Evolutionary conservation across 1,140 invertebrate genomes (phyloP).

Genomic region (Phortica variegata): DNA sequence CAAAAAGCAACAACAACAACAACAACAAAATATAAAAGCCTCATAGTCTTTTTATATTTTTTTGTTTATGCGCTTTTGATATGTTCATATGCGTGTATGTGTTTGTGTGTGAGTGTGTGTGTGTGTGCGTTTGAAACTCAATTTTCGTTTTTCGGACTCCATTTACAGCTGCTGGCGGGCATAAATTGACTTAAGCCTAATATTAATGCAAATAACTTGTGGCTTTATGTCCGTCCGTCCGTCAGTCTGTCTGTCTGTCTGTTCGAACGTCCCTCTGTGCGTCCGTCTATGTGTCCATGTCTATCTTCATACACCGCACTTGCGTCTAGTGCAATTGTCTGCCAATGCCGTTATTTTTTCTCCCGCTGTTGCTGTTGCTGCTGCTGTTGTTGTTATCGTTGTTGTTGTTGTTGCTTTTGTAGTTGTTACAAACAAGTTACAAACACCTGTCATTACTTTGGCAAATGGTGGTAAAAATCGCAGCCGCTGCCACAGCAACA

Average conservation of each 20-base stretch:
- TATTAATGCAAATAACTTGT: slow-evolving; percentile 53
- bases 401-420: not conserved
- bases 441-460: slow-evolving; percentile 53
- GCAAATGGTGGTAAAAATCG: slow-evolving; percentile 30
- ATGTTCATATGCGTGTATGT: not conserved
- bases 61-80: not conserved
- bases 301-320: slow-evolving; percentile 4
- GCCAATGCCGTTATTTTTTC: slow-evolving; percentile 24
- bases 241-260: not conserved
- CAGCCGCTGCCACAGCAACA: slow-evolving; percentile 4
- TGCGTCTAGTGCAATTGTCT: slow-evolving; percentile 34
- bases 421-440: slow-evolving; percentile 42
- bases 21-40: slow-evolving; percentile 8
- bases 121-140: slow-evolving; percentile 4
- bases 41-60: slow-evolving; percentile 9
- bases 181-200: slow-evolving; percentile 49
- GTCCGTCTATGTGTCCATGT: slow-evolving; percentile 36
- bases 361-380: slow-evolving; percentile 1
- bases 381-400: not conserved
- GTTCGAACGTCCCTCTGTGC: slow-evolving; percentile 2
- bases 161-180: slow-evolving; percentile 35
- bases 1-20: slow-evolving; percentile 8
- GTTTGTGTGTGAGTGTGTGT: slow-evolving; percentile 5
- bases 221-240: slow-evolving; percentile 12
- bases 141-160: slow-evolving; percentile 13